Percentiles rank a stretch among this genome's conserved stretches.
These are phyloP conservation scores for Pionites leucogaster DNA, from an alignment of 2,113 vertebrate species.

Conservation along the genomic window DNA sequence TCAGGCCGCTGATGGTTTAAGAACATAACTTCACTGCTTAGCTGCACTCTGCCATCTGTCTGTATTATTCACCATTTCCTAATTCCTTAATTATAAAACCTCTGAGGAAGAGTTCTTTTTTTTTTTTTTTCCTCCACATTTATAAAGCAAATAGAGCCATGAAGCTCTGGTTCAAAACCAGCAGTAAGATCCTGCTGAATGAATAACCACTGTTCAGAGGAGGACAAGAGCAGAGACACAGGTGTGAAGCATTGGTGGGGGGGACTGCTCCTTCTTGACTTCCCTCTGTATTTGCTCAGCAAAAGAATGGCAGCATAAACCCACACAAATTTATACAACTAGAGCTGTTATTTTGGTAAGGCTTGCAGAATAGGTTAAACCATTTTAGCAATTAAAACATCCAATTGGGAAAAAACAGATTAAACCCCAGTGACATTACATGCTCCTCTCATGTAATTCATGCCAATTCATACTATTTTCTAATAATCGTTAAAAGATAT, in stretches of 20 bases:
- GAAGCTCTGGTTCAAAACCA: neutral
- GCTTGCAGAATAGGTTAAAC: neutral
- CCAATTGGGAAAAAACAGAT: neutral
- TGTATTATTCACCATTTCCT: neutral
- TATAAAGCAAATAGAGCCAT: neutral
- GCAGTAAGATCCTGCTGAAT: neutral
- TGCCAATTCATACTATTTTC: neutral
- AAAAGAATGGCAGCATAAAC: neutral
- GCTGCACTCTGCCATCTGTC: neutral
- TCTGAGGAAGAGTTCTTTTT: neutral
- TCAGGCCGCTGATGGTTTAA: neutral
- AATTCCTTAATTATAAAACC: neutral
- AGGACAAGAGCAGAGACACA: neutral
- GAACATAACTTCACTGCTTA: neutral
- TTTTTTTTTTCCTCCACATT: neutral
- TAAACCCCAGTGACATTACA: neutral
- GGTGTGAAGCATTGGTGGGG: neutral
- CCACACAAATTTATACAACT: neutral
- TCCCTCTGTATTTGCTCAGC: neutral
- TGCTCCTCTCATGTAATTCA: neutral
- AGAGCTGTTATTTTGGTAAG: neutral
- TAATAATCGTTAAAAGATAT: neutral
- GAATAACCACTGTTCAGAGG: neutral
- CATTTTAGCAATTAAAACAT: neutral
- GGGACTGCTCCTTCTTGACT: neutral